A percentile compares a stretch with the other conserved stretches of the same genome.
Evolutionary conservation across 2,113 vertebrate species (phyloP).

Genomic region (Tyrannus savana): DNA sequence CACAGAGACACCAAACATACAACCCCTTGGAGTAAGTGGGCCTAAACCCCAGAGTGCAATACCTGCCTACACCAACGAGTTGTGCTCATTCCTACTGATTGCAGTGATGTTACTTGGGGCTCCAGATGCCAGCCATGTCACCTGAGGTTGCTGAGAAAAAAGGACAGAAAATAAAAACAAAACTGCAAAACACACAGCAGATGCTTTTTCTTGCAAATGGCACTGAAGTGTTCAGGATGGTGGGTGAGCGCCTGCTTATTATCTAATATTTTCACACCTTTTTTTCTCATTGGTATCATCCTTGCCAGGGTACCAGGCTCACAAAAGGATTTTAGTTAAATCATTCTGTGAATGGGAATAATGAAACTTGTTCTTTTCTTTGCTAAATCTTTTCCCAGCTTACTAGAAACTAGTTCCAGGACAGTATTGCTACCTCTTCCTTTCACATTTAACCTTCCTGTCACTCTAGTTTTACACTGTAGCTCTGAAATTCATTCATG

Average conservation of each 20-base stretch:
- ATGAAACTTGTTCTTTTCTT: not conserved
- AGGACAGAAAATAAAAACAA: not conserved
- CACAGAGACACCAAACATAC: not conserved
- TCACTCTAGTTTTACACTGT: constrained; percentile 1
- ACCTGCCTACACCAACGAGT: not conserved
- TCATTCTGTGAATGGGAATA: not conserved
- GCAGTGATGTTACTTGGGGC: not conserved
- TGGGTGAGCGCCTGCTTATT: not conserved
- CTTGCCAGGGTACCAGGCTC: not conserved
- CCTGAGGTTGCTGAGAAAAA: not conserved
- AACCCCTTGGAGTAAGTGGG: not conserved
- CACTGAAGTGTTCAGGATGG: not conserved
- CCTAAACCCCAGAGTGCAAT: not conserved
- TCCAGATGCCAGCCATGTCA: fast-evolving
- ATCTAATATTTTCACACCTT: not conserved
- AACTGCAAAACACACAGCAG: not conserved
- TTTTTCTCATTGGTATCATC: not conserved
- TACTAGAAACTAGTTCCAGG: not conserved
- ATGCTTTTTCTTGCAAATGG: not conserved
- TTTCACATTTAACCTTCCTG: not conserved
- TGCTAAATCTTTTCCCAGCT: not conserved
- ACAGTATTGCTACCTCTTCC: not conserved
- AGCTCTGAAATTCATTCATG: not conserved
- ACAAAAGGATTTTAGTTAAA: not conserved
- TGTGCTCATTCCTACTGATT: not conserved